Base-by-base conservation (phyloP, 2,113 vertebrate species). In the Sorex fumeus region DNA sequence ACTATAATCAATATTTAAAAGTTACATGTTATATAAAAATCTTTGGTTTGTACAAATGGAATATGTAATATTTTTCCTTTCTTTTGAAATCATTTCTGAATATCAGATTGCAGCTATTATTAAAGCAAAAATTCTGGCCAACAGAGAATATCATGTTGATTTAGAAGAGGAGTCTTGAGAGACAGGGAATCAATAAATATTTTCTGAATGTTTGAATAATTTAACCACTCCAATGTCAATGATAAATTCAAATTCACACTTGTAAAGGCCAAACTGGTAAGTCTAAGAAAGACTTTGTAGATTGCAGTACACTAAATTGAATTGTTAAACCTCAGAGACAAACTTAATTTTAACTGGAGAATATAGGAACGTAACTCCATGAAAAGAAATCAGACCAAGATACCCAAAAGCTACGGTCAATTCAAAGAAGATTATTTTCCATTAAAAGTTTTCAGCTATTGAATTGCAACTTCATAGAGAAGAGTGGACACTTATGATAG, bases 341-440 rank as follows among this genome's bases (percentile, higher is more conserved):
- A 90, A 66, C 10, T 88, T 64, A 88, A 80, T 81, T 87, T 83
- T 91, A 79, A 71, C 8, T 40, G 9, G 30, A 77, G 64, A 77
- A 60, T 84, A 18, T 3, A 86, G 34, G 10, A 86, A 66, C 77
- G 80, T 81, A 88, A 78, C 32, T 92, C 57, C 45, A 77, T 93
- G 47, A 85, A 74, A 30, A 78, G 53, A 88, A 77, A 18, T 70
- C 12, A 71, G 3, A 79, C n/a, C 36, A 79, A 86, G 28, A 69
- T 36, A 80, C 8, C 18, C 23, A 50, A 93, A 84, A 91, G 50
- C 43, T 80, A 84, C 92, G 62, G 83, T 69, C 53, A 4, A 89
- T 93, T 83, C 66, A 86, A 84, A 95, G 66, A 60, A 27, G 76
- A 81, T 88, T 87, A 80, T 45, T 94, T 86, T 34, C 30, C 81